Evolutionary conservation across 2,113 vertebrate genomes (phyloP), one percentile per base, ranked within the genome.

Genomic region (Entelurus aequoreus): DNA sequence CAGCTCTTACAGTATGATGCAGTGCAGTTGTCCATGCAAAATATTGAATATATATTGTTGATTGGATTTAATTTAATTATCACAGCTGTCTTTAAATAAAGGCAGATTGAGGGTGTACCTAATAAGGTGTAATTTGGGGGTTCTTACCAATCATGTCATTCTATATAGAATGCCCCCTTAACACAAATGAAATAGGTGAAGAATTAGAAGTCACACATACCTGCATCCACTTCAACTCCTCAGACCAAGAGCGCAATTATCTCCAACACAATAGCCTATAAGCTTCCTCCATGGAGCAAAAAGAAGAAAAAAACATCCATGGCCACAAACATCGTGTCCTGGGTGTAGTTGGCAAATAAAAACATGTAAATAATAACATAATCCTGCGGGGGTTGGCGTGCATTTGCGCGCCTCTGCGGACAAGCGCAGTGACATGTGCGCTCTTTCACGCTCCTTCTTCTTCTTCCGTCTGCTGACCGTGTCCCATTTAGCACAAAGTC

Each of bases 401-500:
- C 66, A 62, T 72, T 69, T 10, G 79, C 16, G 70, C 71, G 82
- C 69, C 66, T 85, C 74, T 70, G 74, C 49, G 53, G 68, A 66
- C 79, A 71, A 58, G 72, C 50, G 59, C 66, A 21, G 8, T 28
- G 63, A 44, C 65, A 48, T 6, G 63, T 28, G 72, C 67, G 67
- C 66, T 60, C 47, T 54, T 62, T 59, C 62, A 54, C 72, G 36
- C 55, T 21, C 40, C 38, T 38, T 55, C 54, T 9, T 19, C 19
- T 19, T n/a, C 36, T 38, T 55, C 60, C 16, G 37, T 42, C 54
- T 56, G 40, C 68, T 75, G 75, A 76, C 77, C 77, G 61, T 54
- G 72, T 69, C 74, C 82, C 82, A 72, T 76, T 79, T 69, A 79
- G 44, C 44, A 62, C 76, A 72, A 63, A 64, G 55, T 38, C 8